Percentiles rank a stretch among this genome's conserved stretches.
Conservation (phyloP, 2,113 vertebrate genomes). For the Osmerus mordax region DNA sequence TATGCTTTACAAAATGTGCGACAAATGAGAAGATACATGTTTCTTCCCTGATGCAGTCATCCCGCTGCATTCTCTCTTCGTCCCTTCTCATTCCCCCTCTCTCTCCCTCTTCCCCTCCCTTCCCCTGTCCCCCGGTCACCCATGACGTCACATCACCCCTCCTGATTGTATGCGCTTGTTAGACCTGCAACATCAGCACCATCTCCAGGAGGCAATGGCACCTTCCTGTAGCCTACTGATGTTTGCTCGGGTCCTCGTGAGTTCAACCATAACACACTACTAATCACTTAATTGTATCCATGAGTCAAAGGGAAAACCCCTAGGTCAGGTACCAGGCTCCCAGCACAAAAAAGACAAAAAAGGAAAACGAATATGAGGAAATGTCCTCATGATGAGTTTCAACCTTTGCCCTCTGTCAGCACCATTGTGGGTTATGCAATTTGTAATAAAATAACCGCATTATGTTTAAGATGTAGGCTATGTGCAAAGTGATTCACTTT, state of each 20-base stretch:
- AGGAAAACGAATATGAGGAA: no score
- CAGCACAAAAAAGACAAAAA: no score
- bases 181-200: slow-evolving; percentile 68
- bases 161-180: slow-evolving; percentile 22
- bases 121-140: neutral
- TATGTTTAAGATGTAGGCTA: no score
- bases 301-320: no score
- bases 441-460: no score
- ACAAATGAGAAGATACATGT: slow-evolving; percentile 48
- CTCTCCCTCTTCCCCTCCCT: slow-evolving; percentile 26
- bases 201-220: neutral
- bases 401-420: neutral
- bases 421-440: neutral
- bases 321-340: no score
- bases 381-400: neutral
- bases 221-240: neutral
- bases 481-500: no score
- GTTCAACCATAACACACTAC: no score
- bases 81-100: slow-evolving; percentile 55
- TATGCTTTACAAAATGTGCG: slow-evolving; percentile 27
- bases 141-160: slow-evolving; percentile 68
- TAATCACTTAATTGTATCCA: no score
- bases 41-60: slow-evolving; percentile 68
- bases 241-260: no score
- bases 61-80: slow-evolving; percentile 53